These are phyloP conservation scores for Drosophila algonquin DNA, from an alignment of 2,888 invertebrate species.

Conservation along the genomic window DNA sequence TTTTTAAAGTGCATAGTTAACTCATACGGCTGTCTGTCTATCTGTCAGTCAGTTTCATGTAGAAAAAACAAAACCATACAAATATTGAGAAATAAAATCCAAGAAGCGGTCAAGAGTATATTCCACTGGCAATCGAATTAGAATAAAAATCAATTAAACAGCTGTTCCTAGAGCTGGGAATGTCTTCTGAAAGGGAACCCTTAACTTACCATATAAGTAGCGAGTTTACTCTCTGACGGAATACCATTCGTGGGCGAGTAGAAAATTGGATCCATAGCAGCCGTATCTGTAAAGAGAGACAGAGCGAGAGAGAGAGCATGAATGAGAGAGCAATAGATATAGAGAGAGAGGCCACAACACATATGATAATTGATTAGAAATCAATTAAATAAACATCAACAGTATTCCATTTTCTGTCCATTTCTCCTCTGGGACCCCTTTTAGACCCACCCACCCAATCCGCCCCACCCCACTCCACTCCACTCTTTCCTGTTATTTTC, in stretches of 20 bases:
- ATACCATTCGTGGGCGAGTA: conserved; percentile 89
- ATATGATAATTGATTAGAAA: conserved; percentile 67
- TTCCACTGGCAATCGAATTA: conserved; percentile 45
- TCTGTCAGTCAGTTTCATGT: conserved; percentile 28
- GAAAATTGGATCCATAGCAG: conserved; percentile 90
- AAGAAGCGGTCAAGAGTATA: conserved; percentile 73
- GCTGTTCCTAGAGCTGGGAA: conserved; percentile 34
- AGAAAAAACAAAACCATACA: conserved; percentile 24
- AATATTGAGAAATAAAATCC: conserved; percentile 4
- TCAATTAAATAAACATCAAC: conserved; percentile 75
- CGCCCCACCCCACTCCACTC: not conserved
- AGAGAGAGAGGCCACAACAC: conserved; percentile 18
- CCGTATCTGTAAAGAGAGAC: conserved; percentile 78
- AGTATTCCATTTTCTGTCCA: conserved; percentile 22
- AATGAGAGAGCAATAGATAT: conserved; percentile 6
- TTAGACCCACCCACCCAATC: conserved; percentile 7
- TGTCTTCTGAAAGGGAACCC: not conserved
- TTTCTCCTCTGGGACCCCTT: conserved; percentile 7
- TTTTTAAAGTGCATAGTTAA: conserved; percentile 24
- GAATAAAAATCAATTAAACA: conserved; percentile 10
- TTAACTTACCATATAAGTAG: conserved; percentile 90
- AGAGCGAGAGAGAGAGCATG: conserved; percentile 15
- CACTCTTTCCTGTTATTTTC: conserved; percentile 39
- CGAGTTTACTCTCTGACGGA: conserved; percentile 93
- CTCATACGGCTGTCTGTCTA: conserved; percentile 21